Base-by-base conservation (phyloP, 92 coral and sea anemone genomes). In the Metridium senile region DNA sequence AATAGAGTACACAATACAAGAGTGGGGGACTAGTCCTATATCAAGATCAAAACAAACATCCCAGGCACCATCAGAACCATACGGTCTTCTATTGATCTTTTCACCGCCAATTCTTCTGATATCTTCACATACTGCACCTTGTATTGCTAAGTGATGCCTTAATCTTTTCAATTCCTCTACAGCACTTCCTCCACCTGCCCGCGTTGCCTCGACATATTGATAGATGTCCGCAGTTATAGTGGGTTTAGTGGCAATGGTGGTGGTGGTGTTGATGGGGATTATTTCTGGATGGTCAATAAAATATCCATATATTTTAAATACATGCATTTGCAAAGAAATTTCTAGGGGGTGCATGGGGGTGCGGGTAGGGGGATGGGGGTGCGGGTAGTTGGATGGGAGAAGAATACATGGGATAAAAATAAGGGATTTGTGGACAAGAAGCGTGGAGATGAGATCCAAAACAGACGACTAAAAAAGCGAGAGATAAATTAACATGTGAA, bases 61-160 rank as follows among this genome's bases (percentile, higher is more conserved):
- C 98, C 98, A 94, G 28, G 89, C 85, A 9, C 98, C 98, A 82
- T 94, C 98, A 33, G 98, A 92, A 1, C 91, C 97, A 25, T 68
- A 81, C 13, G 91, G 90, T 35, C 93, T 89, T 43, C 86, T 90
- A 47, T 77, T 76, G 27, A 70, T 72, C 49, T 81, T 84, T 33
- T 76, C 74, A 27, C 98, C 98, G 23, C 98, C 98, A 47, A 91
- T 71, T 26, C 93, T 89, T 31, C 97, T 86, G 21, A 84, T 77
- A 20, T 89, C 89, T 30, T 85, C 43, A 78, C 98, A 94, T 25
- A 94, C 88, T n/a, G 93, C 90, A 17, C 94, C 92, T 68, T 94
- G 98, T 9, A 87, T 85, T 58, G 98, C 87, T 58, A 94, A 86
- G 29, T 82, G 85, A 71, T 72, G 81, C 57, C 64, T 66, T 43